A percentile compares a stretch with the other conserved stretches of the same genome.
Conservation (phyloP, 2,113 vertebrate genomes). For the Willisornis vidua region DNA sequence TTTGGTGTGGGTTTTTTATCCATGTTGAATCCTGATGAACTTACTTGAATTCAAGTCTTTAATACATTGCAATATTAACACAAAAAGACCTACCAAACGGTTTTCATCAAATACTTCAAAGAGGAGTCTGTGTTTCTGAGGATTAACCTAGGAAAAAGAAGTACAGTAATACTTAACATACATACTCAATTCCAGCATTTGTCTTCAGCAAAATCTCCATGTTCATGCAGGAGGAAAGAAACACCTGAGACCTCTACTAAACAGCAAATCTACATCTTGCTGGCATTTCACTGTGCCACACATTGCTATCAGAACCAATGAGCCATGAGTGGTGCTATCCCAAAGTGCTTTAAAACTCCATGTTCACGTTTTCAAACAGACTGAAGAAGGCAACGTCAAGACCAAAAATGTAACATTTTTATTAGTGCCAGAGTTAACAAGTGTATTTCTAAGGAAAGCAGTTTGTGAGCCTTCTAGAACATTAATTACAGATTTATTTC, state of each 20-base stretch:
- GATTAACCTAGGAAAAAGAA: conserved; percentile 84
- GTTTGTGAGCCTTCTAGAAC: neutral
- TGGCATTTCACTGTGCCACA: neutral
- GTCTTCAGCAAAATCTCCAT: neutral
- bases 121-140: conserved; percentile 88
- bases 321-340: neutral
- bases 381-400: neutral
- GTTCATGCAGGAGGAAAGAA: neutral
- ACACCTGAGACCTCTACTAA: neutral
- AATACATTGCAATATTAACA: neutral
- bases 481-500: neutral
- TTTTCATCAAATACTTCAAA: conserved; percentile 99
- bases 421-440: neutral
- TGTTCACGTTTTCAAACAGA: neutral
- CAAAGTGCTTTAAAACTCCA: neutral
- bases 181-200: neutral
- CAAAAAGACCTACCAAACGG: conserved; percentile 86
- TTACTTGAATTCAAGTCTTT: neutral
- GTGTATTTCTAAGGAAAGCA: neutral
- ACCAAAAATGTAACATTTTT: neutral
- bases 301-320: neutral
- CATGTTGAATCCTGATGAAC: neutral
- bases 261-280: neutral
- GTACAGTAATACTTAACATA: neutral
- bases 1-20: neutral